A percentile compares a stretch with the other conserved stretches of the same genome.
These are phyloP conservation scores for Meteorus sp. DNA, from an alignment of 1,140 invertebrate species.

Conservation along the genomic window DNA sequence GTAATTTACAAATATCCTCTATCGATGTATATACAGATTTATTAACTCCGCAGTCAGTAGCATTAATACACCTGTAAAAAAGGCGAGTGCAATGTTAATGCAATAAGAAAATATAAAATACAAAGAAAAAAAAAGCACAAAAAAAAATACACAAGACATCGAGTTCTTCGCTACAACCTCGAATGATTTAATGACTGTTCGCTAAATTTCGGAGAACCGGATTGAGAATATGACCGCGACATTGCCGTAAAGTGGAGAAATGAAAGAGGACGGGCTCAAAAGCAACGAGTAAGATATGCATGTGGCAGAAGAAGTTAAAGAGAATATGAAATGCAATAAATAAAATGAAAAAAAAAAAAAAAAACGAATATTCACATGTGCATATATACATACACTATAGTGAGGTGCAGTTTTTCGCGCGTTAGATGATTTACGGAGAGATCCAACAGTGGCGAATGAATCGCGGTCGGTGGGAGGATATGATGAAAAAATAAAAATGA, in stretches of 20 bases:
- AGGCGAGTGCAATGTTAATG: no score
- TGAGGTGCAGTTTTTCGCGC: no score
- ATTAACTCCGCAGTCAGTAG: no score
- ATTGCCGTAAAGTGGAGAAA: no score
- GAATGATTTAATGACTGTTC: conserved; percentile 30
- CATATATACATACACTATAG: conserved; percentile 7
- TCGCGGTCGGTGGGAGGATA: conserved; percentile 3
- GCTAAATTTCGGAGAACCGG: conserved; percentile 25
- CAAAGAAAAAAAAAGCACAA: no score
- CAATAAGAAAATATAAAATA: no score
- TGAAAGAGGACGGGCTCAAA: no score
- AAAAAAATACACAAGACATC: conserved; percentile 2
- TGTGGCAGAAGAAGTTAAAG: no score
- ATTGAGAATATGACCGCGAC: conserved; percentile 17
- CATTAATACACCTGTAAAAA: no score
- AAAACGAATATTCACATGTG: background rate
- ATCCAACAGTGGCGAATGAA: conserved; percentile 17
- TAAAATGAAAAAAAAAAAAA: conserved; percentile 1
- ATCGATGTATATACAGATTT: no score
- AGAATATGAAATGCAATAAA: conserved; percentile 1
- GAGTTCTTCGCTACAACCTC: background rate
- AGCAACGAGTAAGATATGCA: no score
- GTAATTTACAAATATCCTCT: no score
- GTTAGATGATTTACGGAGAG: conserved; percentile 25
- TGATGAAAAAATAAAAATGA: conserved; percentile 10